Evolutionary conservation across 2,797 vertebrate genomes (phyloP).

Genomic region (Onychomys leucogaster): DNA sequence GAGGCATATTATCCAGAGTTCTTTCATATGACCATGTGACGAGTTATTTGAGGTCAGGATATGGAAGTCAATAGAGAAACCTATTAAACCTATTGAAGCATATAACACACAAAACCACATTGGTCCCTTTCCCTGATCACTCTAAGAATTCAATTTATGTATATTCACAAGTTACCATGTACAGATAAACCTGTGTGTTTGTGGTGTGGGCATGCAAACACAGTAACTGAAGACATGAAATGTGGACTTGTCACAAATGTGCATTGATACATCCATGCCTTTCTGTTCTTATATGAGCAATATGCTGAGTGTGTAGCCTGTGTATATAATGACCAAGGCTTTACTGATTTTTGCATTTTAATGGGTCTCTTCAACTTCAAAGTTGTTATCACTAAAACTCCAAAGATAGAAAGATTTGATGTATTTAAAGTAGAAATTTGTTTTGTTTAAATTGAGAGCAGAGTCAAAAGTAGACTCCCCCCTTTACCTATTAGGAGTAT

Average conservation of each 20-base stretch:
- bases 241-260: background rate
- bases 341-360: background rate
- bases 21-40: background rate
- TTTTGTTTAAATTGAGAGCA: slow-evolving; percentile 7
- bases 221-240: background rate
- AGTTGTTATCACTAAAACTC: background rate
- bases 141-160: background rate
- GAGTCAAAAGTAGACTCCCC: background rate
- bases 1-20: background rate
- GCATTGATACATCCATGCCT: background rate
- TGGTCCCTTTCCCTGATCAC: background rate
- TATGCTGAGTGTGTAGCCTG: background rate
- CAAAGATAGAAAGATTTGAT: background rate
- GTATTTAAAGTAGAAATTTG: background rate
- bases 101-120: background rate
- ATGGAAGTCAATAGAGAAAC: slow-evolving; percentile 30
- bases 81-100: background rate
- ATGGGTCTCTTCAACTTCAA: background rate
- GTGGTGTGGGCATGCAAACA: background rate
- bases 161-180: background rate
- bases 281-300: background rate
- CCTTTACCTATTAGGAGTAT: background rate
- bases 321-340: background rate
- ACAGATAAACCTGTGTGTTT: background rate
- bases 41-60: background rate